Base-by-base conservation (phyloP, 2,888 invertebrate genomes). In the Steinernema hermaphroditum region DNA sequence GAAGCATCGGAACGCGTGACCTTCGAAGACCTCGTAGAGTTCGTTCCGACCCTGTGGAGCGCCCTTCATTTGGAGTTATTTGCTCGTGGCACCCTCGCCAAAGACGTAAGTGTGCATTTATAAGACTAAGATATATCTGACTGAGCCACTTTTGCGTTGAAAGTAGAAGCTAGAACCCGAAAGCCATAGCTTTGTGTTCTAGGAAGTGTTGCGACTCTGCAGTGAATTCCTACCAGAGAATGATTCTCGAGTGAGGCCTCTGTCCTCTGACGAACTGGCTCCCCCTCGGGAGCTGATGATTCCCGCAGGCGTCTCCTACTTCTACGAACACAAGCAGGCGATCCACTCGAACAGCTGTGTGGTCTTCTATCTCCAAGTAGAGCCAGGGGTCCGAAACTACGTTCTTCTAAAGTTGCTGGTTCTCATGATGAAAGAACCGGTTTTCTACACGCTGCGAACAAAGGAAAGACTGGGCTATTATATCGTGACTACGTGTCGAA, bases 341-440 rank as follows among this genome's bases (percentile, higher is more conserved):
- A 92, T 92, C n/a, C 96, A 96, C 89, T 92, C 91, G 84, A 93
- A 92, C 81, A 93, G 94, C 8, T 93, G 94, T 86, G 91, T 93
- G 24, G 92, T 93, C 82, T 88, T 93, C 12, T 94, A 94, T 88
- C 92, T 93, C 87, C 94, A 95, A 88, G 92, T 92, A 87, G 93
- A 93, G 8, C 86, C 2, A 80, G 84, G 41, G 80, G 82, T 49
- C 4, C 6, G 6, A 8, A 4, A 12, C 37, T 95, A 94, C 87
- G 93, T 93, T 83, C 87, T 92, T 79, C 89, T 96, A 1, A 94
- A 94, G 87, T 89, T 97, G 74, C 90, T 96, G 70, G 91, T 92
- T 57, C 95, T 96, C 88, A 91, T 94, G 77, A 90, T 96, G 50
- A 90, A 91, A 9, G 96, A 96, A 87, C 95, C 96, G 0, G 94